Evolutionary conservation across 2,113 vertebrate species (phyloP).

Genomic region (Brienomyrus longianalis): DNA sequence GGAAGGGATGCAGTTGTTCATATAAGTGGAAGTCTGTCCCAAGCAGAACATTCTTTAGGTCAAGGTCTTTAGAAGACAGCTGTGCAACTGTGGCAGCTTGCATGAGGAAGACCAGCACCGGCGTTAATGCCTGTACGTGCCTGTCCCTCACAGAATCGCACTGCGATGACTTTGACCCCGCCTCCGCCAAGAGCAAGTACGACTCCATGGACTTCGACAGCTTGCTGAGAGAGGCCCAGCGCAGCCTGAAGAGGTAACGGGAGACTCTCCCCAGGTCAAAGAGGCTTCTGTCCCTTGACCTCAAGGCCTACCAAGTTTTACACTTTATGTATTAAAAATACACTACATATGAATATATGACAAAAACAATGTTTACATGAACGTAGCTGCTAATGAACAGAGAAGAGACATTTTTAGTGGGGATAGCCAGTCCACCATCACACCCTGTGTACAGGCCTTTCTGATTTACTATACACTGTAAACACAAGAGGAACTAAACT

Average conservation of each 20-base stretch:
- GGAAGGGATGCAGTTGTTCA: neutral
- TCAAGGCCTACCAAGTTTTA: constrained; percentile 78
- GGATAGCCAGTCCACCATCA: constrained; percentile 57
- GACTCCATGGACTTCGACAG: constrained; percentile 99
- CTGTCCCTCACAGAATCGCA: constrained; percentile 77
- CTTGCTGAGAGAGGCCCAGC: constrained; percentile 95
- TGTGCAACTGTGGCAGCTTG: neutral
- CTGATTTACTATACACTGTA: constrained; percentile 50
- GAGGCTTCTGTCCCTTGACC: constrained; percentile 70
- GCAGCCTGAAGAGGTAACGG: constrained; percentile 94
- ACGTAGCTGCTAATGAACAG: constrained; percentile 81
- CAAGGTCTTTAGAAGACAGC: neutral
- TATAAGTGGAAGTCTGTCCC: neutral
- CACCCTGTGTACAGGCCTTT: constrained; percentile 42
- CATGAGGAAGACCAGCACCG: neutral
- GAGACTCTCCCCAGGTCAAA: constrained; percentile 65
- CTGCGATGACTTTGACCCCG: constrained; percentile 97
- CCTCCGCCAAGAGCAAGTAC: constrained; percentile 98
- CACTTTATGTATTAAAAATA: constrained; percentile 69
- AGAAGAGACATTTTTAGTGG: constrained; percentile 51
- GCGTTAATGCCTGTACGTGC: neutral
- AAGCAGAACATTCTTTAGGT: neutral
- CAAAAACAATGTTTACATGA: constrained; percentile 94
- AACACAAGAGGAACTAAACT: constrained; percentile 39
- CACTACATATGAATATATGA: constrained; percentile 52